Percentiles rank a stretch among this genome's conserved stretches.
Evolutionary conservation across 2,888 invertebrate genomes (phyloP).

Genomic region (Cryptocephalus primarius): DNA sequence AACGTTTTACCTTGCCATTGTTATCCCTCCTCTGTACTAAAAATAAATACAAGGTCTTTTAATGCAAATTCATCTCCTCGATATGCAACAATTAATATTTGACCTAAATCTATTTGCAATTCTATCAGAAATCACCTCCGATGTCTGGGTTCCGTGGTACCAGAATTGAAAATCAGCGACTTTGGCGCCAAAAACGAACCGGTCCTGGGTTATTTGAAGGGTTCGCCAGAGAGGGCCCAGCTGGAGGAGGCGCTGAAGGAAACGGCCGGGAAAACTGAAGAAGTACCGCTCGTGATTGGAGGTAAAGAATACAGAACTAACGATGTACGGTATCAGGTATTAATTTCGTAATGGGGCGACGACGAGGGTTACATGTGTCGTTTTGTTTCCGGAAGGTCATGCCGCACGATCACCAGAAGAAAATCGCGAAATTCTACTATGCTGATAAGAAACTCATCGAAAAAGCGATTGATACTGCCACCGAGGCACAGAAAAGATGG

Average conservation of each 20-base stretch:
- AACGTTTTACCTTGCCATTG: too few relatives aligned
- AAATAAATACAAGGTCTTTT: too few relatives aligned
- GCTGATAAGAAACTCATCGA: conserved; percentile 75
- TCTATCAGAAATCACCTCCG: conserved; percentile 17
- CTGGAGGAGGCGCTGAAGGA: conserved; percentile 59
- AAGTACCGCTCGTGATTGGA: conserved; percentile 96
- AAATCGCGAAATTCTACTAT: conserved; percentile 86
- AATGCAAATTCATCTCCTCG: too few relatives aligned
- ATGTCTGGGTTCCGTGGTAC: conserved; percentile 52
- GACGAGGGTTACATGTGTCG: too few relatives aligned
- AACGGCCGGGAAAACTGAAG: conserved; percentile 56
- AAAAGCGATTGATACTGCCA: conserved; percentile 72
- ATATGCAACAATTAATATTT: too few relatives aligned
- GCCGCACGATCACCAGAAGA: conserved; percentile 85
- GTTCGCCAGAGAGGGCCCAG: conserved; percentile 67
- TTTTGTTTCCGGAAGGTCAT: conserved; percentile 35
- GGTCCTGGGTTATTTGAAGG: conserved; percentile 66
- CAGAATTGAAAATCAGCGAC: conserved; percentile 53
- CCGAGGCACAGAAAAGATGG: conserved; percentile 77
- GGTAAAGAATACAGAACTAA: conserved; percentile 71
- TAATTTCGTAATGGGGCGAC: conserved; percentile 13
- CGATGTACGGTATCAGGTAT: conserved; percentile 66
- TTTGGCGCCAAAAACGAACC: conserved; percentile 70
- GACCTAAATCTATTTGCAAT: too few relatives aligned
- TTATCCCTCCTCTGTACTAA: too few relatives aligned